Conservation (phyloP, 2,113 vertebrate species). For the Dendrocopos noguchii region DNA sequence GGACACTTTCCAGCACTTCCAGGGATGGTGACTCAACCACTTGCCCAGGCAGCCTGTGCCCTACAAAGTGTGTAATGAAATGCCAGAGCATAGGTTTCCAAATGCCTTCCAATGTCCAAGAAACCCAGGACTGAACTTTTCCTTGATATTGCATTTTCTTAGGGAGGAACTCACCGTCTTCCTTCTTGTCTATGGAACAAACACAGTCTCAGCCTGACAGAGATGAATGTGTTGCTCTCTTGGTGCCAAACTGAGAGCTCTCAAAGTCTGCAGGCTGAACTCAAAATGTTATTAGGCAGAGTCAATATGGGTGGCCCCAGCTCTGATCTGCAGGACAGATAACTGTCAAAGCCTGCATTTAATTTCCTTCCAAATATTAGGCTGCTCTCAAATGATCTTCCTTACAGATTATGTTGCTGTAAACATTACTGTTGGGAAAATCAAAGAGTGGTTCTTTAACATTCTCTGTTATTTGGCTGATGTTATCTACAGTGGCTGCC, state of each 20-base stretch:
- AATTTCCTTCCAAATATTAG: slow-evolving; percentile 83
- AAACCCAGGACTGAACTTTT: neutral
- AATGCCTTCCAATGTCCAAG: neutral
- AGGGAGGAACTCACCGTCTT: neutral
- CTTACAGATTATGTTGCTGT: slow-evolving; percentile 64
- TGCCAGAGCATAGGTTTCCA: neutral
- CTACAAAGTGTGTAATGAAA: neutral
- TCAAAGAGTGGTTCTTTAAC: slow-evolving; percentile 51
- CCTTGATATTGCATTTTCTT: neutral
- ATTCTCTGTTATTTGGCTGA: slow-evolving; percentile 35
- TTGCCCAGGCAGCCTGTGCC: neutral
- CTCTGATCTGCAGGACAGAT: slow-evolving; percentile 73
- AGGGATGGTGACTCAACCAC: no score
- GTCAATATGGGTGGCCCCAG: slow-evolving; percentile 52
- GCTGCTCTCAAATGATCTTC: slow-evolving; percentile 53
- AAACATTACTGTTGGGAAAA: slow-evolving; percentile 69
- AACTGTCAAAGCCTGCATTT: slow-evolving; percentile 69
- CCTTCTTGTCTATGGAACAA: neutral
- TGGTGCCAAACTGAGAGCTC: slow-evolving; percentile 56
- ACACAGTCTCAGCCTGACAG: neutral
- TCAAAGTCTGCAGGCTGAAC: slow-evolving; percentile 34
- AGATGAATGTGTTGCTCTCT: slow-evolving; percentile 66
- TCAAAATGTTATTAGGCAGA: slow-evolving; percentile 72
- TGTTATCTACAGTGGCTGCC: neutral
- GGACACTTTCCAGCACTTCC: neutral